Evolutionary conservation across 2,113 vertebrate species (phyloP).

Genomic region (Damaliscus lunatus): DNA sequence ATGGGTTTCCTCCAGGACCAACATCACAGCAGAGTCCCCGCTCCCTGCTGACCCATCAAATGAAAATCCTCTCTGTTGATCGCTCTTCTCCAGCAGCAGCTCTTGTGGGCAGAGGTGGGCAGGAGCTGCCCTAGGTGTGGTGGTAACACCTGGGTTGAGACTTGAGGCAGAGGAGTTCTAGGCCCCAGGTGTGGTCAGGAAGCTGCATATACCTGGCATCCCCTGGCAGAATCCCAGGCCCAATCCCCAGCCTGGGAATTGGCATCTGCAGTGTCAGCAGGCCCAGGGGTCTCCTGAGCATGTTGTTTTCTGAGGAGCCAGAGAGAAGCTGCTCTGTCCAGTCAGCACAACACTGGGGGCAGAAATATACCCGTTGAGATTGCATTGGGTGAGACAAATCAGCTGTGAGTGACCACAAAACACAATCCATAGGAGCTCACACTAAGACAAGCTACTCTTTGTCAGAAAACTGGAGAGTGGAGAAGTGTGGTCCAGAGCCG

Average conservation of each 20-base stretch:
- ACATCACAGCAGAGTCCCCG: neutral
- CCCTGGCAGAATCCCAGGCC: neutral
- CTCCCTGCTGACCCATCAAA: fast-evolving
- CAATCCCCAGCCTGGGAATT: neutral
- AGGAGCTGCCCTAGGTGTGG: neutral
- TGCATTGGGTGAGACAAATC: neutral
- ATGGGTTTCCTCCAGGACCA: neutral
- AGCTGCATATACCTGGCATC: neutral
- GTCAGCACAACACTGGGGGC: neutral
- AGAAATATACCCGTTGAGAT: neutral
- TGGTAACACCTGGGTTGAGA: neutral
- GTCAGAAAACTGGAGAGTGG: neutral
- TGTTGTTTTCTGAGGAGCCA: neutral
- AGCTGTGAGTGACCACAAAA: neutral
- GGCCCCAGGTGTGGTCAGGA: neutral
- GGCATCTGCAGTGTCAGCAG: neutral
- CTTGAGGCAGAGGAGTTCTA: neutral
- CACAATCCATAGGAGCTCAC: neutral
- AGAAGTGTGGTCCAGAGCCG: neutral
- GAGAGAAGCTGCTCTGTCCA: neutral
- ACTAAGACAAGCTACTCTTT: neutral
- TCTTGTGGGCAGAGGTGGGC: neutral
- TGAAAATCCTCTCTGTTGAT: neutral
- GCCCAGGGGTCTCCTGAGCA: neutral
- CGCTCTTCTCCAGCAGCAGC: neutral